Evolutionary conservation across 2,888 invertebrate species (phyloP), one percentile per base, ranked within the genome.

Genomic region (Agonopterix arenella): DNA sequence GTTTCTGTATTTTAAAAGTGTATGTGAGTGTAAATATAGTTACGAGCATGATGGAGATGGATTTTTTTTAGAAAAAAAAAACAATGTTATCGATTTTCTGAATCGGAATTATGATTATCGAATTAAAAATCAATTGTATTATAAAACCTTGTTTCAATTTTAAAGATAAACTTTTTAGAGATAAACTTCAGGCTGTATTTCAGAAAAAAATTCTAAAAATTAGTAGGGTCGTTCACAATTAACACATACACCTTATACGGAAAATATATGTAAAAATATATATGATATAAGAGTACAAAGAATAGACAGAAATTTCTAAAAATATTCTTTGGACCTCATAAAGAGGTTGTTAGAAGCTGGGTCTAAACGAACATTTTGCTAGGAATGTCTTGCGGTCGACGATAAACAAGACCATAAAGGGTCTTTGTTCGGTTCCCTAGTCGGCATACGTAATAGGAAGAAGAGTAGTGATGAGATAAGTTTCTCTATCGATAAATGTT

Each of bases 11-110:
- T 67, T 62, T 65, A 59, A 52, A 63, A 58, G 57, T 56, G 60
- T 72, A 62, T 69, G 70, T 62, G 66, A 60, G 69, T 86, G 85
- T 84, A 84, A 77, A 81, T 83, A 81, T n/a, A n/a, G 54, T 63
- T 66, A 63, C 67, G 69, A 57, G 59, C 59, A 54, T 56, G 52
- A 57, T 55, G 64, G 64, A 55, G 36, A 59, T 57, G 60, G 60
- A 59, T 63, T 68, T 72, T 68, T 76, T 73, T 72, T 74, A 75
- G 73, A 36, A 36, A 43, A 68, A 72, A 73, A 36, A 36, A 43
- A 68, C 72, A 73, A 76, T 73, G 78, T 83, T 82, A 77, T 76
- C 73, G 79, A 80, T 77, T 80, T 70, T 80, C 72, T 75, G 69
- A 68, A 59, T 62, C 67, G 78, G 79, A 70, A 73, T 66, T 74